Conservation (phyloP, 2,113 vertebrate genomes). For the Thomomys bottae region DNA sequence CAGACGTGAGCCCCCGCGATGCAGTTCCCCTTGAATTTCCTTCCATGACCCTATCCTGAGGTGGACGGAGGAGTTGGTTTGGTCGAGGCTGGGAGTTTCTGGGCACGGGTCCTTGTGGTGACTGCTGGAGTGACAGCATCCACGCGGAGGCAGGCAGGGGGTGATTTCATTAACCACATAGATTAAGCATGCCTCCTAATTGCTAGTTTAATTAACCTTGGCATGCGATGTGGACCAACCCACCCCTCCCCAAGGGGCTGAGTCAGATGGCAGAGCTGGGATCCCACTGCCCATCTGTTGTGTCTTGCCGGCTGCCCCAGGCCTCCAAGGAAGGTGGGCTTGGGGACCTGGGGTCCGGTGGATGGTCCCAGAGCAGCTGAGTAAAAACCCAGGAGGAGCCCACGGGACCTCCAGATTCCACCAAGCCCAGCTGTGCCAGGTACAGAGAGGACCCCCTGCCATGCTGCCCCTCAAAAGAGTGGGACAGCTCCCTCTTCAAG, state of each 20-base stretch:
- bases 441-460: no score
- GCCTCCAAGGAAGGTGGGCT: background rate
- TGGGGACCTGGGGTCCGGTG: background rate
- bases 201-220: conserved; percentile 83
- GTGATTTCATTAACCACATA: conserved; percentile 79
- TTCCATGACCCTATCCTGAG: background rate
- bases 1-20: no score
- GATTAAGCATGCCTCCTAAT: conserved; percentile 81
- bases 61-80: background rate
- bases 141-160: conserved; percentile 29
- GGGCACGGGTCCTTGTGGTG: background rate
- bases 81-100: background rate
- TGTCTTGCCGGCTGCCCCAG: background rate
- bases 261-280: conserved; percentile 67
- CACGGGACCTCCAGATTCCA: background rate
- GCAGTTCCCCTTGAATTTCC: background rate
- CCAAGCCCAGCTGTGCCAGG: no score
- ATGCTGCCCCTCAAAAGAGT: no score
- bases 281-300: conserved; percentile 51
- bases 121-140: conserved; percentile 29
- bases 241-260: conserved; percentile 63
- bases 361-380: background rate
- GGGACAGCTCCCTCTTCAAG: background rate
- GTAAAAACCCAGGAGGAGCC: background rate
- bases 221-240: conserved; percentile 74